These are phyloP conservation scores for Eptatretus burgeri DNA, from an alignment of 2,113 vertebrate species.

Conservation along the genomic window DNA sequence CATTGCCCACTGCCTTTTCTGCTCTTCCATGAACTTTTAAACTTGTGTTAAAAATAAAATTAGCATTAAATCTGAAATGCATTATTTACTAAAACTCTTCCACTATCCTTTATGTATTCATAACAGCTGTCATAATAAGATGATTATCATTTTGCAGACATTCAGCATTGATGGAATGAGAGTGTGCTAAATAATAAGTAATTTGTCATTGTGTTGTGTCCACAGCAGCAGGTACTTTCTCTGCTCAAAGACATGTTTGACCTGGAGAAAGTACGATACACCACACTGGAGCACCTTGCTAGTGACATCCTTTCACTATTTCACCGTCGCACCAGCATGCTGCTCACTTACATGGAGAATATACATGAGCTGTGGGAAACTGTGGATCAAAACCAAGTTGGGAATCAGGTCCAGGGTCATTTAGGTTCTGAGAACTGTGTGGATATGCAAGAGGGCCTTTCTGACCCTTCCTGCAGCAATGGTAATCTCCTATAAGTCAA, in stretches of 20 bases:
- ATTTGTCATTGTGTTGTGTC: not conserved
- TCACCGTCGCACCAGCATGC: slow-evolving; percentile 33
- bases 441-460: too few species aligned
- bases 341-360: slow-evolving; percentile 27
- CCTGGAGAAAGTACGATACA: slow-evolving; percentile 70
- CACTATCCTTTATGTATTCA: not conserved
- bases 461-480: too few species aligned
- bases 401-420: too few species aligned
- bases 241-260: slow-evolving; percentile 92
- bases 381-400: too few species aligned
- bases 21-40: too few species aligned
- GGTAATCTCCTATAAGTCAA: too few species aligned
- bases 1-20: too few species aligned
- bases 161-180: not conserved
- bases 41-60: too few species aligned
- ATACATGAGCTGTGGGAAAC: too few species aligned
- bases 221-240: slow-evolving; percentile 55
- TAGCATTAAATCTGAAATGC: too few species aligned
- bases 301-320: slow-evolving; percentile 51
- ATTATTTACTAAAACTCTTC: not conserved
- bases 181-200: too few species aligned
- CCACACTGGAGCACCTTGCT: slow-evolving; percentile 31
- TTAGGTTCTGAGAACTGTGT: too few species aligned
- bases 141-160: not conserved
- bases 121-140: not conserved